phyloP scores from a whole-genome alignment of 2,888 invertebrate species.

The Cheilosia vulpina region DNA sequence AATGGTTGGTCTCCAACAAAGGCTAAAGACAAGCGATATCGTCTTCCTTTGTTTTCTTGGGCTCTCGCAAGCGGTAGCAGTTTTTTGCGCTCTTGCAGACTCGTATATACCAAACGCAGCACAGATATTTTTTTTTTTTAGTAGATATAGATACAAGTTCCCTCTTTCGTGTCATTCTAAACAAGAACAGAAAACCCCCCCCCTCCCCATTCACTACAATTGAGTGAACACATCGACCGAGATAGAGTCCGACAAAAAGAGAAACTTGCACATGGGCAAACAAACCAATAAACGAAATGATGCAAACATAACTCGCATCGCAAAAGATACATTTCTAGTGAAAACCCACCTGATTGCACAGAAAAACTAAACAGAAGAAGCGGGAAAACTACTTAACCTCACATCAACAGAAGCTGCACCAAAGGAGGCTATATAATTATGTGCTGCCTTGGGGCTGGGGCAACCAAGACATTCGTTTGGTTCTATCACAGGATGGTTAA shows the following conservation, averaged over 20 bases:
- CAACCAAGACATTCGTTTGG: not conserved
- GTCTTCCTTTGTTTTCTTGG: conserved; percentile 42
- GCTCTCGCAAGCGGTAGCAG: conserved; percentile 11
- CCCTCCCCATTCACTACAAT: conserved; percentile 48
- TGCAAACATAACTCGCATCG: conserved; percentile 12
- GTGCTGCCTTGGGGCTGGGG: conserved; percentile 39
- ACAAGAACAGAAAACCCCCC: conserved; percentile 40
- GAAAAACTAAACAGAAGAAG: conserved; percentile 65
- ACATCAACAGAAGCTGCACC: conserved; percentile 58
- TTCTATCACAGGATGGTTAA: not conserved
- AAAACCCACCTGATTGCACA: conserved; percentile 68
- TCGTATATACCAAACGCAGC: not conserved
- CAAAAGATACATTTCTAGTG: conserved; percentile 54
- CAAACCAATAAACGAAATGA: conserved; percentile 19
- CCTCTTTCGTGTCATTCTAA: conserved; percentile 46
- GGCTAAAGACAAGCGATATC: conserved; percentile 51
- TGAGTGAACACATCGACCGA: conserved; percentile 12
- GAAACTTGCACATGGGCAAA: conserved; percentile 29
- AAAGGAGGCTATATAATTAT: conserved; percentile 41
- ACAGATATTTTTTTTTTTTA: not conserved
- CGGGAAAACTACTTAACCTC: conserved; percentile 73
- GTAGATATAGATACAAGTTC: conserved; percentile 24
- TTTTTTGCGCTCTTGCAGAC: conserved; percentile 1
- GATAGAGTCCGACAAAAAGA: conserved; percentile 43
- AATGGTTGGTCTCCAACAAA: conserved; percentile 8